Percentiles rank a stretch among this genome's conserved stretches.
These are phyloP conservation scores for Fringilla coelebs DNA, from an alignment of 2,797 vertebrate genomes.

Conservation along the genomic window DNA sequence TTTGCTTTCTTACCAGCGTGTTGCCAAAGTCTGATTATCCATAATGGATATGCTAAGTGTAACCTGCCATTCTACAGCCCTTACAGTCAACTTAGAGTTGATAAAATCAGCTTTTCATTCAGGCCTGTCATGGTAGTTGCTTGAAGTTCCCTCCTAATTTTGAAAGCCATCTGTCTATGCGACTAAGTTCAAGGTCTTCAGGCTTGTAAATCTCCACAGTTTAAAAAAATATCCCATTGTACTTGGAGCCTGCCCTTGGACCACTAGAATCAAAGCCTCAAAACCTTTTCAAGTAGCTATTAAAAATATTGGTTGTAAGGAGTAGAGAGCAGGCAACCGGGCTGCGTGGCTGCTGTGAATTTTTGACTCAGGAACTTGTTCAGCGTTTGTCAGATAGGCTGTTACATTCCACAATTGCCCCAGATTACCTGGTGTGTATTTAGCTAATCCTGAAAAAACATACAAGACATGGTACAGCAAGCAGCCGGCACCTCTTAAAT, in stretches of 20 bases:
- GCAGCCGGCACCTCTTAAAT: not conserved
- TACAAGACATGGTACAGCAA: not conserved
- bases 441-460: not conserved
- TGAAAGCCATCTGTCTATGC: not conserved
- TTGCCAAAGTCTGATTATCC: not conserved
- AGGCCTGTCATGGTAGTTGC: not conserved
- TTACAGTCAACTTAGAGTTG: not conserved
- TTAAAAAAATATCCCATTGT: accelerated
- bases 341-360: not conserved
- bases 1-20: not conserved
- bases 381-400: not conserved
- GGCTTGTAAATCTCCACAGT: not conserved
- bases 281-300: not conserved
- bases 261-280: not conserved
- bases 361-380: not conserved
- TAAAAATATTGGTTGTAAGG: not conserved
- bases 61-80: not conserved
- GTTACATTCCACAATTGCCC: not conserved
- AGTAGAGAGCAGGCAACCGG: not conserved
- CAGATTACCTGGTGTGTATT: not conserved
- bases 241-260: not conserved
- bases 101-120: not conserved
- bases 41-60: not conserved
- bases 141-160: not conserved
- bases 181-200: not conserved